These are phyloP conservation scores for Epinephelus awoara DNA, from an alignment of 2,797 vertebrate genomes.

Conservation along the genomic window DNA sequence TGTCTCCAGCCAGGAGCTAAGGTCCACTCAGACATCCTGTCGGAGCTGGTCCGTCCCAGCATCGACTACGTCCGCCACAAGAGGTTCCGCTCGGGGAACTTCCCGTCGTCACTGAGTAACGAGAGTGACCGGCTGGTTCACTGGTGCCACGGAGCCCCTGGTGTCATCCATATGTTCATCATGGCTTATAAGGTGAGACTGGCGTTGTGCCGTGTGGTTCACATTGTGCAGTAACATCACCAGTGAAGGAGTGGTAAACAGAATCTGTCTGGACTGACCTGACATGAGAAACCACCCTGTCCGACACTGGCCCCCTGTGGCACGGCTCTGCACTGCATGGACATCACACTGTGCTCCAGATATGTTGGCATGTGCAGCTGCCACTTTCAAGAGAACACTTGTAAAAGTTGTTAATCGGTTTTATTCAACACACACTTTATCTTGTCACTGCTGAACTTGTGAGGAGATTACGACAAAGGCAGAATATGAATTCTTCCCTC, in stretches of 20 bases:
- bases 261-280: neutral
- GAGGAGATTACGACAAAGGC: neutral
- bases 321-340: conserved; percentile 7
- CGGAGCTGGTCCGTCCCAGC: conserved; percentile 93
- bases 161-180: conserved; percentile 93
- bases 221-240: neutral
- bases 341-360: neutral
- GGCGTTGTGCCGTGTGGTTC: rapidly evolving
- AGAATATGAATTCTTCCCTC: neutral
- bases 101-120: conserved; percentile 95
- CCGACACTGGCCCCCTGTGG: conserved; percentile 42
- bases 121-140: conserved; percentile 96
- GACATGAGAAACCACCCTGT: too few species aligned
- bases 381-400: neutral
- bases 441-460: neutral
- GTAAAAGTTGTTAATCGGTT: neutral
- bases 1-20: conserved; percentile 88
- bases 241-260: neutral
- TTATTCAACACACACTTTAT: neutral
- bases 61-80: conserved; percentile 97
- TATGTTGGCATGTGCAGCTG: neutral
- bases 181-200: conserved; percentile 91
- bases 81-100: conserved; percentile 96
- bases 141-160: conserved; percentile 97
- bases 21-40: conserved; percentile 88